These are phyloP conservation scores for Lepidurus couesii DNA, from an alignment of 1,140 invertebrate genomes.

Conservation along the genomic window DNA sequence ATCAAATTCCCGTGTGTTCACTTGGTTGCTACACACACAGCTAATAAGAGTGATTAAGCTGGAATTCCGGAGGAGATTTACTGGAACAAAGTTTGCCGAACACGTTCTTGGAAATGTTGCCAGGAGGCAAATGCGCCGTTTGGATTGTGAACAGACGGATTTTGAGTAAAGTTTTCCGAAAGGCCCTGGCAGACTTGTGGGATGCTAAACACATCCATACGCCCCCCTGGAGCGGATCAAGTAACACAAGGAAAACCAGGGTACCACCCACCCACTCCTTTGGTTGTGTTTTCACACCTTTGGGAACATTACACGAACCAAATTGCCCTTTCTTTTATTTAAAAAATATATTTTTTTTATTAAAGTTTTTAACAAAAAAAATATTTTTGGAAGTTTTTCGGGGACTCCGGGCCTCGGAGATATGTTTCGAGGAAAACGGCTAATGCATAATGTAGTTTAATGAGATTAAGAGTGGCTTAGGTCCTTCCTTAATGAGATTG, in stretches of 20 bases:
- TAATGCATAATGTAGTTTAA: background rate
- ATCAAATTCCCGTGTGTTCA: background rate
- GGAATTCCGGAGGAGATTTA: background rate
- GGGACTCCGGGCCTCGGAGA: too few species aligned
- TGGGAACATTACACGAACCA: background rate
- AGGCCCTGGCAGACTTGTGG: background rate
- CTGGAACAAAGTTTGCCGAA: background rate
- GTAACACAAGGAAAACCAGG: background rate
- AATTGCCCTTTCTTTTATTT: too few species aligned
- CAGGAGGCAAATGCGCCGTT: slow-evolving; percentile 1
- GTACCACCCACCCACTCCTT: background rate
- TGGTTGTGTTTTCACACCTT: background rate
- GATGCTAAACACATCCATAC: background rate
- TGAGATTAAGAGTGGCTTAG: slow-evolving; percentile 1
- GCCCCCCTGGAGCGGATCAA: slow-evolving; percentile 4
- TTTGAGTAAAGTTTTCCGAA: background rate
- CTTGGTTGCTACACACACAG: background rate
- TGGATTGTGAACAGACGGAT: background rate
- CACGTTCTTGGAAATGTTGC: background rate
- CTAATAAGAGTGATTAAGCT: background rate
- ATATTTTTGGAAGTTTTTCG: too few species aligned
- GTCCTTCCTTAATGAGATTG: background rate
- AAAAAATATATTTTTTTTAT: too few species aligned
- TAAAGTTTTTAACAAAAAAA: too few species aligned
- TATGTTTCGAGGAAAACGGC: background rate